A percentile compares a stretch with the other conserved stretches of the same genome.
Conservation (phyloP, 2,113 vertebrate species). For the Catagonus wagneri region DNA sequence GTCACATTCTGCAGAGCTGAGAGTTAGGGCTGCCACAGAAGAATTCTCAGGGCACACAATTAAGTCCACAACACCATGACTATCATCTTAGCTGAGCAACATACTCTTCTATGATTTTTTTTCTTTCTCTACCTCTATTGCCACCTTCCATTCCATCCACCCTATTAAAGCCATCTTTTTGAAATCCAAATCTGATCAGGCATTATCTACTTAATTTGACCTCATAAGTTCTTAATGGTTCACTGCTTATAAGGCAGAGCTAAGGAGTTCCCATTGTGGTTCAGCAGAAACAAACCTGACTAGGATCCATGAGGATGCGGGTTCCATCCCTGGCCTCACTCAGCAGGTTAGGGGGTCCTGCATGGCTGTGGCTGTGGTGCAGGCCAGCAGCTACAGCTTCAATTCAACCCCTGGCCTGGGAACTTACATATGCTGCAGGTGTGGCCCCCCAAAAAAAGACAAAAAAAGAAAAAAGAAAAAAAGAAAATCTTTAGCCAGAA, state of each 20-base stretch:
- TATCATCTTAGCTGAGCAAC: not conserved
- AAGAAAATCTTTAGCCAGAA: not conserved
- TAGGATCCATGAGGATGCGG: too few species aligned
- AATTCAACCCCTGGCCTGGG: too few species aligned
- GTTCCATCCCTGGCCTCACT: too few species aligned
- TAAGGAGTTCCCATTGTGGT: not conserved
- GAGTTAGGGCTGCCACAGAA: not conserved
- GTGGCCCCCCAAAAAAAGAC: too few species aligned
- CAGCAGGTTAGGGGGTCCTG: too few species aligned
- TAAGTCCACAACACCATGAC: not conserved
- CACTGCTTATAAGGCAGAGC: not conserved
- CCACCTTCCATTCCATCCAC: not conserved
- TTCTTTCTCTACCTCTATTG: not conserved
- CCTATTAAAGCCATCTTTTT: not conserved
- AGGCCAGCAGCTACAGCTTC: too few species aligned
- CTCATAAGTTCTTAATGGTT: not conserved
- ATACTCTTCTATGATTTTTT: not conserved
- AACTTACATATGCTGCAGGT: too few species aligned
- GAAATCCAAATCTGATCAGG: not conserved
- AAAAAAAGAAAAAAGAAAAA: too few species aligned
- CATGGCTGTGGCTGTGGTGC: too few species aligned
- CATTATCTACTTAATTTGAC: not conserved
- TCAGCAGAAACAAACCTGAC: too few species aligned
- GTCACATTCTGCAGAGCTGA: not conserved
- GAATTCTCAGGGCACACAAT: not conserved